Conservation (phyloP, 37 sponge, comb jelly and placozoan genomes). For the Geodia barretti region DNA sequence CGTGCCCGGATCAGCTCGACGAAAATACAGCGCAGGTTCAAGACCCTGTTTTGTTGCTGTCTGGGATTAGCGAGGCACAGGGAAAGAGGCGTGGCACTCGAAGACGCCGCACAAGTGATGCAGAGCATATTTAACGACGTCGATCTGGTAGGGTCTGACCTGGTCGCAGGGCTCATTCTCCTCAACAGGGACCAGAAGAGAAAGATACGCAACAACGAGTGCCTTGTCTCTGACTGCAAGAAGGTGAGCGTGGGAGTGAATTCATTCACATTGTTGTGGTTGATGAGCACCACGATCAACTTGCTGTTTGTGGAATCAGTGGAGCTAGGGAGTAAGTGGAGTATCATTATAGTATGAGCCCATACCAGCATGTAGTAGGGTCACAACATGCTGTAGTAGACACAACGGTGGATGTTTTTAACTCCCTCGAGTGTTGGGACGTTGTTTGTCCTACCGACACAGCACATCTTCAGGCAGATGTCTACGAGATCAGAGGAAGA, state of each 20-base stretch:
- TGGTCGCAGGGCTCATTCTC: conserved; percentile 23
- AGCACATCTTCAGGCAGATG: too few relatives aligned
- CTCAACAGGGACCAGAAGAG: conserved; percentile 22
- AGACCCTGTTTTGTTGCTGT: conserved; percentile 1
- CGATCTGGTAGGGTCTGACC: conserved; percentile 13
- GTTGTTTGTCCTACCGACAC: too few relatives aligned
- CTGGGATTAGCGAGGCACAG: neutral
- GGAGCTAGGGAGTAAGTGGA: too few relatives aligned
- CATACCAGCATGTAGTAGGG: too few relatives aligned
- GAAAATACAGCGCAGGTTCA: neutral
- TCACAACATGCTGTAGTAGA: too few relatives aligned
- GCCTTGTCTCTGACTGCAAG: neutral
- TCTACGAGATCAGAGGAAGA: too few relatives aligned
- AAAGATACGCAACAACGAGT: neutral
- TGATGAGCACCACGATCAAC: too few relatives aligned
- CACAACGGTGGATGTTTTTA: too few relatives aligned
- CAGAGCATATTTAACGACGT: conserved; percentile 24
- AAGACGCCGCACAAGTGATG: conserved; percentile 20
- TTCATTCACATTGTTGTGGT: too few relatives aligned
- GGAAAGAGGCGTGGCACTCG: neutral
- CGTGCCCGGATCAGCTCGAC: neutral
- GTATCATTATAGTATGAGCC: too few relatives aligned
- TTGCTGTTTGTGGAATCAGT: too few relatives aligned
- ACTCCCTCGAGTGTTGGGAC: too few relatives aligned
- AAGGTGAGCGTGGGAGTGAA: neutral